A percentile compares a stretch with the other conserved stretches of the same genome.
phyloP scores from a whole-genome alignment of 2,888 invertebrate genomes.

The Eupithecia vulgata region DNA sequence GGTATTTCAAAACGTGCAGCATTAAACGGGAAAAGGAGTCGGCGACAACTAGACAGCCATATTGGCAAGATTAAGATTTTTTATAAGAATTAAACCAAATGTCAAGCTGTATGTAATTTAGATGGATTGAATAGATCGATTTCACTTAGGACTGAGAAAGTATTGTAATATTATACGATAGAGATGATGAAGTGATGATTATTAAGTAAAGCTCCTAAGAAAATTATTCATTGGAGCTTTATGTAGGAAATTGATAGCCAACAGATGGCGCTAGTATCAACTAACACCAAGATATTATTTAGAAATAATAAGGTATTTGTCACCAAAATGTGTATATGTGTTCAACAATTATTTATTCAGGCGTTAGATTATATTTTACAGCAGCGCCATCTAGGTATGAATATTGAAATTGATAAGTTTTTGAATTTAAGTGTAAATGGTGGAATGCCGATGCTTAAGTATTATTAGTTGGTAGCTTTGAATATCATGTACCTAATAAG shows the following conservation, averaged over 20 bases:
- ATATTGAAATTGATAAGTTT: slow-evolving; percentile 3
- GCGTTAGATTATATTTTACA: slow-evolving; percentile 6
- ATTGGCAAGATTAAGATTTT: slow-evolving; percentile 18
- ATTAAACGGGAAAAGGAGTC: slow-evolving; percentile 43
- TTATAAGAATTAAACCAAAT: slow-evolving; percentile 34
- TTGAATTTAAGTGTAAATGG: slow-evolving; percentile 13
- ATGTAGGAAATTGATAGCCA: slow-evolving; percentile 13
- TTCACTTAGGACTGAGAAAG: slow-evolving; percentile 43
- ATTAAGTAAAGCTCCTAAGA: slow-evolving; percentile 22
- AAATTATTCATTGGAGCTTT: slow-evolving; percentile 10
- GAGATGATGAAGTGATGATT: slow-evolving; percentile 7
- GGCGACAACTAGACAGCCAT: slow-evolving; percentile 36
- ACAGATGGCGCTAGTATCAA: slow-evolving; percentile 36
- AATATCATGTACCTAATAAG: slow-evolving; percentile 8
- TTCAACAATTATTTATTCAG: slow-evolving; percentile 5
- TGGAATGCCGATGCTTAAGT: slow-evolving; percentile 26
- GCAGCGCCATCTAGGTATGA: slow-evolving; percentile 36
- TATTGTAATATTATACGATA: slow-evolving; percentile 32
- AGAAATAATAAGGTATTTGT: slow-evolving; percentile 6
- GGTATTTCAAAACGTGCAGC: slow-evolving; percentile 23
- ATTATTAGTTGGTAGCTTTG: slow-evolving; percentile 33
- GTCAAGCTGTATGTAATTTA: slow-evolving; percentile 21
- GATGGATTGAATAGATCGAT: slow-evolving; percentile 27
- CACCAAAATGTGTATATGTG: slow-evolving; percentile 9
- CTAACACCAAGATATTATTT: slow-evolving; percentile 8